Evolutionary conservation across 1,140 invertebrate species (phyloP), one percentile per base, ranked within the genome.

Genomic region (Neomicropteryx cornuta): DNA sequence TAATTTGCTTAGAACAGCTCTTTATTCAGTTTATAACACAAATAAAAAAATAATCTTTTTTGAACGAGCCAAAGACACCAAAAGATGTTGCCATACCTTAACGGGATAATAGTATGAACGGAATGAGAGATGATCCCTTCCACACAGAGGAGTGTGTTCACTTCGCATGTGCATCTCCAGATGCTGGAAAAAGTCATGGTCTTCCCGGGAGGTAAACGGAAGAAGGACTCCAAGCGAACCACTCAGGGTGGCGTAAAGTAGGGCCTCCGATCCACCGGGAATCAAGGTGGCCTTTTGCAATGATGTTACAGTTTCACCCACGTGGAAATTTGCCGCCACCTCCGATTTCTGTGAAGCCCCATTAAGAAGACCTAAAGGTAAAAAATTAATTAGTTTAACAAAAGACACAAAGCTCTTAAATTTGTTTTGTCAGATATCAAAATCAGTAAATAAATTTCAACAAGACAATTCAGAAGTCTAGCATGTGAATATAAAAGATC

Each of bases 101-200:
- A 98, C 88, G 4, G 97, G 94, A 58, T 91, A 98, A 66, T 98
- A 99, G 51, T 94, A 97, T 18, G 93, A 97, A 42, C 96, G 74
- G 61, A 88, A 99, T 1, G 93, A 92, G 2, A 99, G 70, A 68
- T 99, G 97, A 68, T 99, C 96, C 16, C 96, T 70, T 2, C 97
- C 97, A 69, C 93, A 97, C 0, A 99, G 60, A 0, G 96, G 94
- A 0, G 91, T 77, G 64, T 97, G 88, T 62, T 99, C 95, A 33
- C 88, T 90, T 28, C 97, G 70, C 92, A 99, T 95, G 59, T 99
- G 94, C 96, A 99, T 99, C 62, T 99, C 97, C 35, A 99, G 66
- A 70, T 98, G 91, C 62, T 98, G 95, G 68, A 99, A 99, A 55
- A 99, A 98, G 56, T 99, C 95, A 49, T 95, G 92, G 61, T 99